phyloP scores from a whole-genome alignment of 2,113 vertebrate species.

The Tylochromis polylepis region DNA sequence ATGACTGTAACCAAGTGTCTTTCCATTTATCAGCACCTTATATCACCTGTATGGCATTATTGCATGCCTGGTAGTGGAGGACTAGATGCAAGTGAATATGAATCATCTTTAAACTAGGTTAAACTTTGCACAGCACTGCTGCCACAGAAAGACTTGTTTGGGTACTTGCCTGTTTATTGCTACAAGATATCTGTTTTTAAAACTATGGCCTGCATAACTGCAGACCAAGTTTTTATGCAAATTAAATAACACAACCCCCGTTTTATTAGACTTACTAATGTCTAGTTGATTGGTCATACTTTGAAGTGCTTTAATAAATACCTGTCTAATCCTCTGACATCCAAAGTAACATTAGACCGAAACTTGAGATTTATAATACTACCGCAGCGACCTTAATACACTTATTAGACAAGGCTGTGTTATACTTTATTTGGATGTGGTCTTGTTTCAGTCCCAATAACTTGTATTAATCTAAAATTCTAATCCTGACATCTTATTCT shows the following conservation, averaged over 20 bases:
- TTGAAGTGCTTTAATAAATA: neutral
- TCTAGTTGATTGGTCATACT: neutral
- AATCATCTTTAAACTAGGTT: neutral
- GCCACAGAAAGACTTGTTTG: neutral
- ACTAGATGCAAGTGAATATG: neutral
- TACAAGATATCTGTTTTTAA: neutral
- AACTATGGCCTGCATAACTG: neutral
- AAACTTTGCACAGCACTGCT: neutral
- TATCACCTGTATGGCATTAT: neutral
- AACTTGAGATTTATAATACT: neutral
- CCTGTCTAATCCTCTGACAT: neutral
- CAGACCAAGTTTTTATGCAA: neutral
- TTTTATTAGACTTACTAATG: neutral
- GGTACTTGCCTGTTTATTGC: neutral
- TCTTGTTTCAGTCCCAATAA: neutral
- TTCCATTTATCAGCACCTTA: neutral
- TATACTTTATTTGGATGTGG: neutral
- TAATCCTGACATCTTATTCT: neutral
- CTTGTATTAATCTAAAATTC: neutral
- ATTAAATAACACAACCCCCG: neutral
- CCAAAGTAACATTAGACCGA: neutral
- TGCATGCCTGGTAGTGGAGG: neutral
- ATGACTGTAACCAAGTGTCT: neutral
- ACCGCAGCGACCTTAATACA: neutral
- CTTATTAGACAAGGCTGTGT: neutral